Evolutionary conservation across 2,888 invertebrate species (phyloP).

Genomic region (Pristionchus mayeri): DNA sequence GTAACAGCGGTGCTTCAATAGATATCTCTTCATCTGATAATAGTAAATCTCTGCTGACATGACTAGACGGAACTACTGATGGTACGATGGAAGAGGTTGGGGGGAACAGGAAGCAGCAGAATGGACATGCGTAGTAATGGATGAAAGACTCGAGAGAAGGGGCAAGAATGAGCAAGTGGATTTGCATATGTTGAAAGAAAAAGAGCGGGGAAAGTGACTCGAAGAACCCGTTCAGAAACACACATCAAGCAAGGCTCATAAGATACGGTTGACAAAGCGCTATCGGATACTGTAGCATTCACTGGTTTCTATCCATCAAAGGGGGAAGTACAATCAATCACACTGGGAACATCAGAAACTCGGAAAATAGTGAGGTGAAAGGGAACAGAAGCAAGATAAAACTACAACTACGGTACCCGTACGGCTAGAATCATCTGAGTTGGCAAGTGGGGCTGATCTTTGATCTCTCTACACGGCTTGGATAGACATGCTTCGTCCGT

Average conservation of each 20-base stretch:
- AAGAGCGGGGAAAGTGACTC: conserved; percentile 2
- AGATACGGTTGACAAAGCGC: neutral
- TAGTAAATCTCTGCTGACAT: conserved; percentile 15
- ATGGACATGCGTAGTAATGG: conserved; percentile 38
- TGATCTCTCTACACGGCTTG: conserved; percentile 12
- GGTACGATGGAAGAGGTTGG: neutral
- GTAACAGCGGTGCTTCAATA: neutral
- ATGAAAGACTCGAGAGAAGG: conserved; percentile 30
- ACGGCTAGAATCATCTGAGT: conserved; percentile 24
- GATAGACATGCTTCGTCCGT: neutral
- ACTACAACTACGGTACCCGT: conserved; percentile 38
- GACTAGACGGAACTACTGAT: conserved; percentile 43
- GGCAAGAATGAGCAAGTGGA: conserved; percentile 2
- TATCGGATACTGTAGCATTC: neutral
- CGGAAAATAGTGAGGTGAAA: conserved; percentile 10
- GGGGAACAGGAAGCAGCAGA: neutral
- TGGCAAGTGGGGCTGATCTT: neutral
- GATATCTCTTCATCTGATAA: conserved; percentile 27
- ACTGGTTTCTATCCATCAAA: neutral
- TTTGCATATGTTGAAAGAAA: conserved; percentile 26
- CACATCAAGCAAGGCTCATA: neutral
- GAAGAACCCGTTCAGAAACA: conserved; percentile 30
- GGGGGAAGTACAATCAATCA: neutral
- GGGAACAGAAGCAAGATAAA: neutral
- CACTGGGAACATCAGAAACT: neutral